Evolutionary conservation across 1,140 invertebrate species (phyloP).

Genomic region (Drosophila lini): DNA sequence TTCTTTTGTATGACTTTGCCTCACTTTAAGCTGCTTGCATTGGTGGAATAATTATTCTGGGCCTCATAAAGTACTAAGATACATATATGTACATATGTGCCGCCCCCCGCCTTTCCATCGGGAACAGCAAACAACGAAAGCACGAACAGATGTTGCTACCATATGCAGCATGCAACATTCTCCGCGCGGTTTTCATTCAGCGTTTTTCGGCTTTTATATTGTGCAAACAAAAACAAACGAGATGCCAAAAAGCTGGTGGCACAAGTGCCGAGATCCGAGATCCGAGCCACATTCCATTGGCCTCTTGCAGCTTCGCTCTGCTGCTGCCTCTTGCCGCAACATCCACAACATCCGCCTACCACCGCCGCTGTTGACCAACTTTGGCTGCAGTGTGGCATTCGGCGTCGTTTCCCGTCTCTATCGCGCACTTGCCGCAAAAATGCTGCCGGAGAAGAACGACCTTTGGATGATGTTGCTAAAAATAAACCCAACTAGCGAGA

Average conservation of each 20-base stretch:
- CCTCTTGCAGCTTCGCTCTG: conserved; percentile 12
- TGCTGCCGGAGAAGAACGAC: conserved; percentile 71
- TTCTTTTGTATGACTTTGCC: not conserved
- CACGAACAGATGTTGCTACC: conserved; percentile 37
- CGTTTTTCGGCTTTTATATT: conserved; percentile 44
- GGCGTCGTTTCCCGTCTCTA: conserved; percentile 9
- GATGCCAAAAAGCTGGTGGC: conserved; percentile 21
- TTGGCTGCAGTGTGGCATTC: conserved; percentile 28
- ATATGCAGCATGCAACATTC: conserved; percentile 45
- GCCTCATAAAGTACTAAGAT: conserved; percentile 18
- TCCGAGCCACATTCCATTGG: conserved; percentile 47
- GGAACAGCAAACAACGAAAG: conserved; percentile 7
- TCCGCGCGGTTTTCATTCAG: conserved; percentile 44
- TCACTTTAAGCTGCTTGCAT: not conserved
- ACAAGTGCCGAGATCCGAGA: conserved; percentile 26
- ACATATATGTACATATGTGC: not conserved
- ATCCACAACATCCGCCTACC: conserved; percentile 32
- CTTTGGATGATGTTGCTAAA: conserved; percentile 79
- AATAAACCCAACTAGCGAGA: conserved; percentile 64
- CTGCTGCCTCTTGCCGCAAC: conserved; percentile 30
- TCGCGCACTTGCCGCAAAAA: conserved; percentile 50
- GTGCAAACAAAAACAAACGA: conserved; percentile 51
- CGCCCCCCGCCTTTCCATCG: not conserved
- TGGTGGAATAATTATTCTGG: conserved; percentile 3
- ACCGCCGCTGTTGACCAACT: conserved; percentile 45